Conservation (phyloP, 2,888 invertebrate genomes). For the Hemicrepidius hirtus region DNA sequence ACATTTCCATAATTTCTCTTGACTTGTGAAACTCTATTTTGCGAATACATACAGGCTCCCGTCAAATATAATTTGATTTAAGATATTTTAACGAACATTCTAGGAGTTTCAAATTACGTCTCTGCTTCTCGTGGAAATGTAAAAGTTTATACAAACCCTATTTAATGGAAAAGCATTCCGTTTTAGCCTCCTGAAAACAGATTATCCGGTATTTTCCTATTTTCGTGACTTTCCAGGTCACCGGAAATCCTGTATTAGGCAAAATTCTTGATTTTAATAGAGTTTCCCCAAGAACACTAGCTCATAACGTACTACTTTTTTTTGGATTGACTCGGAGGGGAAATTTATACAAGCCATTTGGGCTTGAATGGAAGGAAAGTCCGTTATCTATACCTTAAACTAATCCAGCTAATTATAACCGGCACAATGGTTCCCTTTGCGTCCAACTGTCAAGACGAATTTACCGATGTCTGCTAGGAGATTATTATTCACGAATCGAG, state of each 20-base stretch:
- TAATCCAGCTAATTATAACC: conserved; percentile 43
- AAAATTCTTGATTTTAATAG: conserved; percentile 25
- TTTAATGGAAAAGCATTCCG: conserved; percentile 1
- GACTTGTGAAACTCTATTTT: conserved; percentile 3
- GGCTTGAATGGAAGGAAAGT: conserved; percentile 22
- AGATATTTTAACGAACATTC: too few species aligned
- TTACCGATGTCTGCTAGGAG: conserved; percentile 11
- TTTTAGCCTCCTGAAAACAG: neutral
- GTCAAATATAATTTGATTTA: too few species aligned
- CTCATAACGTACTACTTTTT: conserved; percentile 1
- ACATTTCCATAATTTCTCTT: conserved; percentile 15
- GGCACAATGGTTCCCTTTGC: conserved; percentile 38
- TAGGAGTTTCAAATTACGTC: too few species aligned
- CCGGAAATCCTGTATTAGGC: conserved; percentile 12
- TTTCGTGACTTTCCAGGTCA: conserved; percentile 15
- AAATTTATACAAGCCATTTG: conserved; percentile 29
- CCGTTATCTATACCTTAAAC: conserved; percentile 33
- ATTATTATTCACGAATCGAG: conserved; percentile 34
- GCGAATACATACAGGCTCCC: too few species aligned
- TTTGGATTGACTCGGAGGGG: conserved; percentile 6
- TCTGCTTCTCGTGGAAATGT: too few species aligned
- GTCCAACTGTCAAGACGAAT: conserved; percentile 32
- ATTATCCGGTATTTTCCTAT: conserved; percentile 14
- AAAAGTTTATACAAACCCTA: neutral
- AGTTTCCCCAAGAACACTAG: neutral